Conservation (phyloP, 1,140 invertebrate species). For the Capitella teleta region DNA sequence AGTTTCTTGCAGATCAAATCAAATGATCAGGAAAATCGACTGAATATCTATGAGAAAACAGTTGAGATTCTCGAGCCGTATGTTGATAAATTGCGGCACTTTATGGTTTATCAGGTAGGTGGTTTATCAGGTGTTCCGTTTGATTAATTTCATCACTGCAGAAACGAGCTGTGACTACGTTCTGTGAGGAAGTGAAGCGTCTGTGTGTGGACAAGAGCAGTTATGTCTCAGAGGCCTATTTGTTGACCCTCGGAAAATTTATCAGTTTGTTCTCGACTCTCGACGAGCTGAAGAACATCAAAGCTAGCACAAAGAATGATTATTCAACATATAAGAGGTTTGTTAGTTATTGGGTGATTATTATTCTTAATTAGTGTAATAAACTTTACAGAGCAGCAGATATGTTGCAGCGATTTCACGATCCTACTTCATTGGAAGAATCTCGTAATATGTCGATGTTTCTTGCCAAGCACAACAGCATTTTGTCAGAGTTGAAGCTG, state of each 20-base stretch:
- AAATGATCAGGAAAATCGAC: slow-evolving; percentile 94
- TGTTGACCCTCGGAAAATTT: slow-evolving; percentile 93
- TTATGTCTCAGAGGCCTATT: slow-evolving; percentile 96
- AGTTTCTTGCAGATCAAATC: slow-evolving; percentile 66
- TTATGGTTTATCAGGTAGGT: slow-evolving; percentile 94
- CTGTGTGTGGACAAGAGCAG: slow-evolving; percentile 95
- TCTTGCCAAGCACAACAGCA: slow-evolving; percentile 96
- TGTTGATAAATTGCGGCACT: slow-evolving; percentile 89
- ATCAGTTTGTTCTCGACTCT: slow-evolving; percentile 99
- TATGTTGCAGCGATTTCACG: not conserved
- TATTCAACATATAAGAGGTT: slow-evolving; percentile 92
- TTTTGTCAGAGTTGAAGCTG: slow-evolving; percentile 53
- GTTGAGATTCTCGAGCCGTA: slow-evolving; percentile 96
- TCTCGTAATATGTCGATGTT: slow-evolving; percentile 73
- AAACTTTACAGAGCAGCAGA: not conserved
- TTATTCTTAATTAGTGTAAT: not conserved
- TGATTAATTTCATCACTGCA: slow-evolving; percentile 41
- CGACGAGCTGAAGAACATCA: slow-evolving; percentile 99
- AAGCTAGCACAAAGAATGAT: slow-evolving; percentile 98
- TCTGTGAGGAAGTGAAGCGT: slow-evolving; percentile 87
- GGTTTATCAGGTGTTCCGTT: not conserved
- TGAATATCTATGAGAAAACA: slow-evolving; percentile 96
- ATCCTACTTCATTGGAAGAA: not conserved
- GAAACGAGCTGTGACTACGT: slow-evolving; percentile 90
- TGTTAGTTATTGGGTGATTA: not conserved